A percentile compares a stretch with the other conserved stretches of the same genome.
Conservation (phyloP, 2,113 vertebrate species). For the Panthera tigris region DNA sequence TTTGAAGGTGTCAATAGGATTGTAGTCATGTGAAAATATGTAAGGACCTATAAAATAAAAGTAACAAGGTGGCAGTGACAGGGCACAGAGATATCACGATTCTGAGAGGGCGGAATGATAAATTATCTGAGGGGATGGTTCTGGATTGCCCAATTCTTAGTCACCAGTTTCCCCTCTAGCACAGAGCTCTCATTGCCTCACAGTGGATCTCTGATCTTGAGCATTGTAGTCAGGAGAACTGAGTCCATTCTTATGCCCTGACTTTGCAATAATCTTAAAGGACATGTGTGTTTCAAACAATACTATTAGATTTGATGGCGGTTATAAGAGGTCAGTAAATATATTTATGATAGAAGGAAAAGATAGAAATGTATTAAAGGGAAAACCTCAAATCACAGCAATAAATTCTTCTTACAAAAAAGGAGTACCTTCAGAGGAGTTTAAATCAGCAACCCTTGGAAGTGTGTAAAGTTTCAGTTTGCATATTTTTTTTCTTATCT, state of each 20-base stretch:
- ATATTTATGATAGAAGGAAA: slow-evolving; percentile 36
- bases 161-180: background rate
- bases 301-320: background rate
- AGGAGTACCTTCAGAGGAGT: background rate
- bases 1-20: slow-evolving; percentile 55
- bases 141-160: slow-evolving; percentile 56
- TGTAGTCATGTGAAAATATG: slow-evolving; percentile 71
- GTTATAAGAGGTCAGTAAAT: slow-evolving; percentile 50
- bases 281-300: slow-evolving; percentile 45
- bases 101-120: slow-evolving; percentile 56
- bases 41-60: slow-evolving; percentile 74
- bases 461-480: background rate
- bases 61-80: slow-evolving; percentile 45
- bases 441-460: background rate
- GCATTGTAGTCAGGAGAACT: slow-evolving; percentile 53
- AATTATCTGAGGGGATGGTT: slow-evolving; percentile 68
- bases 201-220: slow-evolving; percentile 33
- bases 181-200: slow-evolving; percentile 30
- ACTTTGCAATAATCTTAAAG: slow-evolving; percentile 58
- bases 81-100: slow-evolving; percentile 43
- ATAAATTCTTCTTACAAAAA: background rate
- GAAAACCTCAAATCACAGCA: slow-evolving; percentile 26
- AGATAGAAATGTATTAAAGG: background rate
- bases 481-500: background rate
- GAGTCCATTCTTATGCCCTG: background rate